A percentile compares a stretch with the other conserved stretches of the same genome.
phyloP scores from a whole-genome alignment of 1,140 invertebrate genomes.

The Trachymyrmex septentrionalis region DNA sequence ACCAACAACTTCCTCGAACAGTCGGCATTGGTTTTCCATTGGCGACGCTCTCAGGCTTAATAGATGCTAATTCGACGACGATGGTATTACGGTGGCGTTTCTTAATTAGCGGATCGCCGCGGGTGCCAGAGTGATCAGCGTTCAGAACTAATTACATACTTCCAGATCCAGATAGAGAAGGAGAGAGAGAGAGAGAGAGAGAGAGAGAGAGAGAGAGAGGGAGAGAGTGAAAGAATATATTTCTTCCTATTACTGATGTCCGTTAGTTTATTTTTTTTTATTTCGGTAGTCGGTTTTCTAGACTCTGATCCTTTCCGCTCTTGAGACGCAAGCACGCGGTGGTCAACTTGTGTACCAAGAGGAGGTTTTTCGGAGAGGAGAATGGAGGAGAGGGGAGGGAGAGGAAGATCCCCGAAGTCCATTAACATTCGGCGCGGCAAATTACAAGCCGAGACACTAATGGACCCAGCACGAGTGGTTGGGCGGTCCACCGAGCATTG shows the following conservation, averaged over 20 bases:
- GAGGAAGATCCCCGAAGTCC: slow-evolving; percentile 74
- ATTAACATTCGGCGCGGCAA: slow-evolving; percentile 87
- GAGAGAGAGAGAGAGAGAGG: slow-evolving; percentile 15
- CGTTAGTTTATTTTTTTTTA: slow-evolving; percentile 22
- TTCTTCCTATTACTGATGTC: slow-evolving; percentile 29
- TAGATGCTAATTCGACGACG: slow-evolving; percentile 78
- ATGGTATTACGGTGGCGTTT: slow-evolving; percentile 77
- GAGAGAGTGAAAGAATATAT: slow-evolving; percentile 11
- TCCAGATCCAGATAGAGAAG: slow-evolving; percentile 51
- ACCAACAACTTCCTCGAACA: slow-evolving; percentile 28
- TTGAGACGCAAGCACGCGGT: slow-evolving; percentile 24
- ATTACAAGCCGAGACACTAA: slow-evolving; percentile 86
- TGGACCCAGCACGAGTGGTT: slow-evolving; percentile 79
- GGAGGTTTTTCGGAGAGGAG: neutral
- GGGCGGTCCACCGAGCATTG: slow-evolving; percentile 73
- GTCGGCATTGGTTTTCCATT: slow-evolving; percentile 67
- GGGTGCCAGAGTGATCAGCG: slow-evolving; percentile 67
- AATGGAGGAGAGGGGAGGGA: neutral
- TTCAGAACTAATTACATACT: slow-evolving; percentile 74
- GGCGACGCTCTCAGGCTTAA: slow-evolving; percentile 71
- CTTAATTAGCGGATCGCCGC: slow-evolving; percentile 75
- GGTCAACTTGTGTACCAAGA: slow-evolving; percentile 4
- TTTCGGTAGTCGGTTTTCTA: slow-evolving; percentile 40
- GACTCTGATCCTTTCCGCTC: slow-evolving; percentile 17
- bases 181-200: slow-evolving; percentile 27